Percentiles rank a stretch among this genome's conserved stretches.
These are phyloP conservation scores for Diploscapter pachys DNA, from an alignment of 1,140 invertebrate genomes.

Conservation along the genomic window DNA sequence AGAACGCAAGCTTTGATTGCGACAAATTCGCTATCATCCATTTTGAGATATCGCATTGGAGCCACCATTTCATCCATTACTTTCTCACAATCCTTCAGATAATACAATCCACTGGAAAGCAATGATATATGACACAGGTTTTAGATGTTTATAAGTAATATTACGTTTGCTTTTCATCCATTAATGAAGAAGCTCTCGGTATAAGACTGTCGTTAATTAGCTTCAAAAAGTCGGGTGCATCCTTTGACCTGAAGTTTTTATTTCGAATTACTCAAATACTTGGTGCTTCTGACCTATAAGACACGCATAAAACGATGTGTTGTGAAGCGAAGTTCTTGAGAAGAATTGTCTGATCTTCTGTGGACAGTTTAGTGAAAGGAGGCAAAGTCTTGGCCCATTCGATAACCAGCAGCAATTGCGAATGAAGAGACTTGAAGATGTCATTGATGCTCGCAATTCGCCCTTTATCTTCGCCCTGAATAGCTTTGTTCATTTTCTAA, in stretches of 20 bases:
- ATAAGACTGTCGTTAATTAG: constrained; percentile 56
- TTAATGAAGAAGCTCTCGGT: constrained; percentile 27
- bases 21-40: constrained; percentile 56
- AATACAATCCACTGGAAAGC: constrained; percentile 33
- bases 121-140: neutral
- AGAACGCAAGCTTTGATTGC: constrained; percentile 57
- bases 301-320: constrained; percentile 56
- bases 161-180: constrained; percentile 31
- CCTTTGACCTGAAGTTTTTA: constrained; percentile 4
- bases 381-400: constrained; percentile 56
- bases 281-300: constrained; percentile 47
- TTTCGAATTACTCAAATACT: neutral
- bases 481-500: neutral
- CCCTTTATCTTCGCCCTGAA: neutral
- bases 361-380: constrained; percentile 52
- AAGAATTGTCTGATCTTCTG: constrained; percentile 54
- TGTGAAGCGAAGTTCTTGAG: constrained; percentile 58
- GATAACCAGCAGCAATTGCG: constrained; percentile 55
- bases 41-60: constrained; percentile 55
- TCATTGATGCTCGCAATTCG: constrained; percentile 49
- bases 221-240: constrained; percentile 41
- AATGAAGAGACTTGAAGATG: constrained; percentile 55
- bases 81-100: constrained; percentile 50
- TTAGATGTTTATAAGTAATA: constrained; percentile 12
- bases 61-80: constrained; percentile 56